Conservation (phyloP, 1,140 invertebrate species). For the Gonatopus flavifemur region DNA sequence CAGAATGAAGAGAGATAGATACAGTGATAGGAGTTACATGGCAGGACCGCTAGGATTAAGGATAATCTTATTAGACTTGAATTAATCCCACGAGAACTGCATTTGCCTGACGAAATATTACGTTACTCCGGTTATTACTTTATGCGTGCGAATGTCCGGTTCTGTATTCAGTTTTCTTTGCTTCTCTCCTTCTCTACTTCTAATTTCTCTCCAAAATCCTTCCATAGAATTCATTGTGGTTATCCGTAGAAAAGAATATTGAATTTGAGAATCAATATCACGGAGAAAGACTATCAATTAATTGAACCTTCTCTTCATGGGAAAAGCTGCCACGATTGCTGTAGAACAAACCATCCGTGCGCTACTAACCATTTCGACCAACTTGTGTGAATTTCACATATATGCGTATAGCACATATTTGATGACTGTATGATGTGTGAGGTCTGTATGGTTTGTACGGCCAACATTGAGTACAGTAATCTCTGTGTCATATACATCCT, state of each 20-base stretch:
- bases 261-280: slow-evolving; percentile 12
- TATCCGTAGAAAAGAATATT: not conserved
- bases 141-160: slow-evolving; percentile 19
- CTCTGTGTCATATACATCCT: no score
- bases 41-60: slow-evolving; percentile 42
- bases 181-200: not conserved
- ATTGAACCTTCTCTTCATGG: not conserved
- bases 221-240: not conserved
- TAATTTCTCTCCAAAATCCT: not conserved
- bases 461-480: no score
- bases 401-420: no score
- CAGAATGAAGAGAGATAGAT: not conserved
- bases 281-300: not conserved
- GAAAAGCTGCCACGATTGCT: no score
- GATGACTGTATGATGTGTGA: no score
- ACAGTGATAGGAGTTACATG: not conserved
- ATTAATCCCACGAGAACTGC: slow-evolving; percentile 47
- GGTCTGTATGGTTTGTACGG: no score
- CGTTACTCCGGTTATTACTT: slow-evolving; percentile 42
- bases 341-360: no score
- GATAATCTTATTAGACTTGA: slow-evolving; percentile 54
- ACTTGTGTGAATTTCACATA: no score
- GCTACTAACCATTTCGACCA: no score
- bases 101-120: slow-evolving; percentile 43
- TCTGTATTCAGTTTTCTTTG: slow-evolving; percentile 9